Conservation (phyloP, 2,888 invertebrate species). For the Rugalucina vietnamica region DNA sequence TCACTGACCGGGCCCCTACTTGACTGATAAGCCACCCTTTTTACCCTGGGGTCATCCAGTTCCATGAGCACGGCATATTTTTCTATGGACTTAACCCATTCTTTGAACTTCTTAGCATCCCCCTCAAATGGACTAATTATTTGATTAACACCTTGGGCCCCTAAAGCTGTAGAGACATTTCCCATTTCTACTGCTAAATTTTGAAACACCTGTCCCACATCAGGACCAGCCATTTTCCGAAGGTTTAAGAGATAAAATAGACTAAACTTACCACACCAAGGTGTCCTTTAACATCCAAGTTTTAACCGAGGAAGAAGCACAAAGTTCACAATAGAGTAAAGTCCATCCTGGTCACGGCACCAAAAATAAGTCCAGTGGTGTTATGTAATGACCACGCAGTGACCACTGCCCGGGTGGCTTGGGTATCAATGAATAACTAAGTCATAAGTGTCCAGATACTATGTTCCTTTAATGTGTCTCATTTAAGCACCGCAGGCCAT, state of each 20-base stretch:
- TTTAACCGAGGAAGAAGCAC: background rate
- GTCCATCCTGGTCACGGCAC: background rate
- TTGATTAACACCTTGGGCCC: background rate
- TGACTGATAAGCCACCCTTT: no score
- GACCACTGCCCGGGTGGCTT: no score
- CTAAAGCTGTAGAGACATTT: background rate
- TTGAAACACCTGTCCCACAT: background rate
- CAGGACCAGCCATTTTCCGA: background rate
- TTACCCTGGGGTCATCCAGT: no score
- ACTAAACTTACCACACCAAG: background rate
- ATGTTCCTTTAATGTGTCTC: no score
- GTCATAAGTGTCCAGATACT: no score
- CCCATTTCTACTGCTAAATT: no score
- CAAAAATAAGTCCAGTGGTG: background rate
- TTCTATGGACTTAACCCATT: no score
- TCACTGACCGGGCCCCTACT: no score
- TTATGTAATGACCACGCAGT: background rate
- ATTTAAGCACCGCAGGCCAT: no score
- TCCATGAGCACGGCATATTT: no score
- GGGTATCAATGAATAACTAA: no score
- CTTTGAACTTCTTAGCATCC: background rate
- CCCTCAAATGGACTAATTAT: background rate
- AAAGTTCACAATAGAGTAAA: background rate
- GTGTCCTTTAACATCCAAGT: background rate
- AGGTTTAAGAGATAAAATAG: background rate